Percentiles rank a stretch among this genome's conserved stretches.
Conservation (phyloP, 2,113 vertebrate genomes). For the Calypte anna region DNA sequence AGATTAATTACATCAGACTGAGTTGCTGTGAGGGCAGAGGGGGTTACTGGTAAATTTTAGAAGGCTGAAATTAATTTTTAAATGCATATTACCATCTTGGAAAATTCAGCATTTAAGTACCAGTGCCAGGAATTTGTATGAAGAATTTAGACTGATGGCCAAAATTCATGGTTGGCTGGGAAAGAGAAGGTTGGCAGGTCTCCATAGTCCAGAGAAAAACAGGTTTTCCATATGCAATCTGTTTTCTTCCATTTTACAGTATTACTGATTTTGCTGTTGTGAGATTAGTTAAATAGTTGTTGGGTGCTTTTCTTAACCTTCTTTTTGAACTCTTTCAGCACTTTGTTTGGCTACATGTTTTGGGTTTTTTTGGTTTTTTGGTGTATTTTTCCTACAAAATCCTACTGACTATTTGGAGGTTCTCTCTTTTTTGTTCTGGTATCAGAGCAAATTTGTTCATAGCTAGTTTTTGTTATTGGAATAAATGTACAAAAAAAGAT, state of each 20-base stretch:
- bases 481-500: background rate
- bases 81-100: slow-evolving; percentile 1
- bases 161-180: slow-evolving; percentile 56
- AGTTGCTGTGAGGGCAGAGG: background rate
- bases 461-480: background rate
- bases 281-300: slow-evolving; percentile 7
- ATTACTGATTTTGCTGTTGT: background rate
- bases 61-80: slow-evolving; percentile 19
- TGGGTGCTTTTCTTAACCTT: background rate
- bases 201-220: slow-evolving; percentile 33
- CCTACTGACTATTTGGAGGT: background rate
- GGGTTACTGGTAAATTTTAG: background rate
- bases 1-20: background rate
- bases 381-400: background rate
- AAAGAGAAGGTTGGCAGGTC: slow-evolving; percentile 46
- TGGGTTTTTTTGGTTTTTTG: background rate
- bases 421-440: background rate
- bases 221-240: slow-evolving; percentile 56
- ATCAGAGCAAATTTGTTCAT: background rate
- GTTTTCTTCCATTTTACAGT: slow-evolving; percentile 44
- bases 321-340: slow-evolving; percentile 7
- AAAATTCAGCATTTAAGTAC: slow-evolving; percentile 9
- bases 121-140: slow-evolving; percentile 37
- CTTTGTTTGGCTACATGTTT: background rate
- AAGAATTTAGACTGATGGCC: slow-evolving; percentile 55